Base-by-base conservation (phyloP, 2,888 invertebrate genomes). In the Tromatobia lineatoria region DNA sequence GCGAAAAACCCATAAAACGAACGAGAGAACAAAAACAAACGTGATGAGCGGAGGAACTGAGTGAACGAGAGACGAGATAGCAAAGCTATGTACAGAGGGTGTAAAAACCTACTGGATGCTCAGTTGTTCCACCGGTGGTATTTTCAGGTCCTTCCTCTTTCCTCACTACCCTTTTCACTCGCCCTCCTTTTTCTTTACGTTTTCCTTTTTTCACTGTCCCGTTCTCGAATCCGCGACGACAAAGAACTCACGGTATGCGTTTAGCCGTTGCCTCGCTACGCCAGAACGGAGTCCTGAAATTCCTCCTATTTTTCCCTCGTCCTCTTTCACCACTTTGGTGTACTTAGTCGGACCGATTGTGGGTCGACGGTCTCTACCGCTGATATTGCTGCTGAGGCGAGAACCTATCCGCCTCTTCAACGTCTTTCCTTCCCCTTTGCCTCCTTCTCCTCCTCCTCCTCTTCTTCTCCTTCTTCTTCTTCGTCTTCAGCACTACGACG, bases 281-380 rank as follows among this genome's bases (percentile, higher is more conserved):
- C 50, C 73, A 34, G 61, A 74, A 61, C 52, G 45, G 34, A 42
- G 76, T 76, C 69, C 75, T 57, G 70, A 71, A 83, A 82, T 84
- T 80, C 57, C 23, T 73, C 25, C 42, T 82, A 78, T 83, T 83
- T 85, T 80, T 81, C 70, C 50, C 59, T 67, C 50, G 52, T 64
- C 38, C 54, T 45, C 42, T 42, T 70, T 70, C 42, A 50, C 52
- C 47, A 74, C 11, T 15, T 42, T 38, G 34, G 13, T 45, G 25
- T 25, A 11, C 42, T 75, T 57, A 13, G 38, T 54, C 29, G 11
- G 20, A n/a, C 11, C 59, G 42, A 34, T 73, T 25, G 70, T 64
- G 18, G 45, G 23, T 45, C 20, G 1, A n/a, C 64, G 59, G 45
- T 64, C 71, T 42, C 54, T 66, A 25, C 42, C 34, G 66, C n/a